phyloP scores from a whole-genome alignment of 1,140 invertebrate genomes.

The Odontomachus brunneus region DNA sequence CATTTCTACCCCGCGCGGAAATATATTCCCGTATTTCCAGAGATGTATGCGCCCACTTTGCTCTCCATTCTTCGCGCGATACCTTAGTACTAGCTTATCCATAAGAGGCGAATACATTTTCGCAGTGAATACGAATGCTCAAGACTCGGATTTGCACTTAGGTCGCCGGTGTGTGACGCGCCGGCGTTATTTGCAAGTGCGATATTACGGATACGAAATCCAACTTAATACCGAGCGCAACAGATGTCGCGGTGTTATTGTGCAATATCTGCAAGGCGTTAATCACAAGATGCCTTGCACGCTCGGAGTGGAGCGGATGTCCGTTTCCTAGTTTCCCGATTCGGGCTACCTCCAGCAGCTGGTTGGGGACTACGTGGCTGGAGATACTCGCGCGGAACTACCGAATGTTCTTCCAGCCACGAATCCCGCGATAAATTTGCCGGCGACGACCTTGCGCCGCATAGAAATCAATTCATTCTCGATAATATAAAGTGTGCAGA shows the following conservation, averaged over 20 bases:
- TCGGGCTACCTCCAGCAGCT: constrained; percentile 27
- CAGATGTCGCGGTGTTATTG: constrained; percentile 76
- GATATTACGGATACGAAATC: constrained; percentile 68
- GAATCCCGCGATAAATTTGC: not conserved
- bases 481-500: no score
- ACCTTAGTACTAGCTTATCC: constrained; percentile 27
- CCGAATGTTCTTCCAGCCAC: not conserved
- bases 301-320: constrained; percentile 18
- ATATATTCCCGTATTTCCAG: no score
- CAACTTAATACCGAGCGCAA: constrained; percentile 74
- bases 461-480: constrained; percentile 4
- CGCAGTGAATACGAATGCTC: constrained; percentile 27
- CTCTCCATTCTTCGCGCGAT: constrained; percentile 20
- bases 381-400: not conserved
- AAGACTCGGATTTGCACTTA: constrained; percentile 56
- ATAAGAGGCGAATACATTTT: constrained; percentile 35
- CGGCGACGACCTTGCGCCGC: not conserved
- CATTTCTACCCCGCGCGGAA: not conserved
- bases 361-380: not conserved
- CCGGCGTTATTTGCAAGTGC: constrained; percentile 67
- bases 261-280: constrained; percentile 77
- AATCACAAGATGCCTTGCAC: constrained; percentile 67
- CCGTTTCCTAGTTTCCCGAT: constrained; percentile 39
- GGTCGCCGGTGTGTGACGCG: constrained; percentile 29
- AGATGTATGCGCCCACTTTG: not conserved